A percentile compares a stretch with the other conserved stretches of the same genome.
These are phyloP conservation scores for Solea solea DNA, from an alignment of 2,113 vertebrate genomes.

Conservation along the genomic window DNA sequence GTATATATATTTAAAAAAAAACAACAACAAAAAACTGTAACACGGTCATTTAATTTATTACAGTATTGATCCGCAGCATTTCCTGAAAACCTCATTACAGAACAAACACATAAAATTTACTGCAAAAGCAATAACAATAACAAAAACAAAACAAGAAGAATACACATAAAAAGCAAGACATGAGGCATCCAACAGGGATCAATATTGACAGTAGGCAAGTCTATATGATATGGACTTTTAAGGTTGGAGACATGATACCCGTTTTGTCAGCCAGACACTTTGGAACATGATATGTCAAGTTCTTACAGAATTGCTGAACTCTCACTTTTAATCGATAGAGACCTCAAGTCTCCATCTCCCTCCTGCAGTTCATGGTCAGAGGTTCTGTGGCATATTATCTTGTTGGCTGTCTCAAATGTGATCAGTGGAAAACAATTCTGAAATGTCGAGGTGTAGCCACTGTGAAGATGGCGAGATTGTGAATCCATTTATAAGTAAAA, in stretches of 20 bases:
- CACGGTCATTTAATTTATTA: not conserved
- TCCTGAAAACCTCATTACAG: not conserved
- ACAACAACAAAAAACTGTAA: not conserved
- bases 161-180: not conserved
- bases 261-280: constrained; percentile 1
- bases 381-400: not conserved
- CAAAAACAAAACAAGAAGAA: not conserved
- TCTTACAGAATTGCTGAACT: not conserved
- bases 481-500: constrained; percentile 6
- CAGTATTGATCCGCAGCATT: not conserved
- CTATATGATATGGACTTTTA: constrained; percentile 9
- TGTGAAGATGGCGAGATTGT: not conserved
- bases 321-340: constrained; percentile 19
- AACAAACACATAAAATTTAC: not conserved
- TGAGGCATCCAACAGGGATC: constrained; percentile 19
- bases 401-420: constrained; percentile 1
- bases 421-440: constrained; percentile 13
- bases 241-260: constrained; percentile 8
- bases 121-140: not conserved
- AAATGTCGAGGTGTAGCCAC: not conserved
- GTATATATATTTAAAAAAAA: not conserved
- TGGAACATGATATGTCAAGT: constrained; percentile 7
- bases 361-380: constrained; percentile 7
- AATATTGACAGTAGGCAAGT: constrained; percentile 6
- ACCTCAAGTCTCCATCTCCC: constrained; percentile 27